These are phyloP conservation scores for Spinus pinus DNA, from an alignment of 2,797 vertebrate genomes.

Conservation along the genomic window DNA sequence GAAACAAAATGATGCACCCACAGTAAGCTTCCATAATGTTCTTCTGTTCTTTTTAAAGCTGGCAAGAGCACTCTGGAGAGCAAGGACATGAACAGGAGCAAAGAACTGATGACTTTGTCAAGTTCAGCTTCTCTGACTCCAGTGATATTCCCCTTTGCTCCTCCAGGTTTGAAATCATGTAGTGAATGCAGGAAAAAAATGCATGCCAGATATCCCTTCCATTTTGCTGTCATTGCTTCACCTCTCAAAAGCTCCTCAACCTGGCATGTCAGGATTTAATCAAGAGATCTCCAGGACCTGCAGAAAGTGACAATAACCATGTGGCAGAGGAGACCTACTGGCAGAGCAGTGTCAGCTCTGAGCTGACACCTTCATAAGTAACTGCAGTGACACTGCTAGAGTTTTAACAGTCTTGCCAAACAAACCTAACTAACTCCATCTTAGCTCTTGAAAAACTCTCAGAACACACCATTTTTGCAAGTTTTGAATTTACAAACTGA, in stretches of 20 bases:
- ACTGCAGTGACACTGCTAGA: not conserved
- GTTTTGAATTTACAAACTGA: not conserved
- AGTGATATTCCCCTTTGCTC: not conserved
- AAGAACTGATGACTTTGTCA: not conserved
- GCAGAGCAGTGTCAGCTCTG: not conserved
- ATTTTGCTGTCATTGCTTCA: not conserved
- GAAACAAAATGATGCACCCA: not conserved
- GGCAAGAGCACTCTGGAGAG: not conserved
- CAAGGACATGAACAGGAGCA: not conserved
- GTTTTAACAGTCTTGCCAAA: not conserved
- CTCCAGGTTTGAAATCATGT: not conserved
- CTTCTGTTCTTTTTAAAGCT: not conserved
- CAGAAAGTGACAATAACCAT: not conserved
- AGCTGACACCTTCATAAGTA: not conserved
- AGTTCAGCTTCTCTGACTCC: not conserved
- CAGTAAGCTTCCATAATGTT: not conserved
- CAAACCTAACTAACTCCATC: not conserved
- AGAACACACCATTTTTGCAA: not conserved
- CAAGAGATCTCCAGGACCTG: not conserved
- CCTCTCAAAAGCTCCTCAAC: not conserved
- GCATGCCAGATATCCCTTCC: not conserved
- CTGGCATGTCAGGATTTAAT: not conserved
- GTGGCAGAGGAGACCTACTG: not conserved
- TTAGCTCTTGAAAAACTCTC: not conserved
- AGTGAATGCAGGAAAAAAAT: not conserved